Percentiles rank a stretch among this genome's conserved stretches.
Evolutionary conservation across 2,113 vertebrate species (phyloP).

Genomic region (Hyperopisus bebe): DNA sequence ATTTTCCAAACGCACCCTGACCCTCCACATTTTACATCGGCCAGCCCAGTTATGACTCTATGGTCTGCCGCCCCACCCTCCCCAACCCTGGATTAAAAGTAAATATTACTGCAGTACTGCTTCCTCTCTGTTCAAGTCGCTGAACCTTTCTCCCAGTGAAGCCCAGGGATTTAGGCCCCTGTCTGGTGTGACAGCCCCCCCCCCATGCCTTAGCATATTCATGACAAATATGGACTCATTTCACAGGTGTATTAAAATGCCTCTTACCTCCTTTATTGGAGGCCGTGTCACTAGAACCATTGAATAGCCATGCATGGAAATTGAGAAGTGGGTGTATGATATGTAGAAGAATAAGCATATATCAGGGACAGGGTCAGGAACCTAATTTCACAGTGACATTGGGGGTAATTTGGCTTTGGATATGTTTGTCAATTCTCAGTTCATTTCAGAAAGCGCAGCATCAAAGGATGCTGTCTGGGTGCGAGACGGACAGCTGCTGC

Average conservation of each 20-base stretch:
- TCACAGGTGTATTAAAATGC: slow-evolving; percentile 78
- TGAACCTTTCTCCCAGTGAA: slow-evolving; percentile 38
- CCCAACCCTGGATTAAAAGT: slow-evolving; percentile 32
- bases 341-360: slow-evolving; percentile 77
- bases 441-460: slow-evolving; percentile 77
- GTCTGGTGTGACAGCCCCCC: slow-evolving; percentile 69
- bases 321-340: slow-evolving; percentile 73
- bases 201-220: slow-evolving; percentile 68
- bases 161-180: slow-evolving; percentile 66
- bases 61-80: slow-evolving; percentile 11
- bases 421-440: slow-evolving; percentile 80
- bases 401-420: slow-evolving; percentile 76
- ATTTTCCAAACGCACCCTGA: slow-evolving; percentile 38
- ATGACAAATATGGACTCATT: slow-evolving; percentile 69
- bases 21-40: not conserved
- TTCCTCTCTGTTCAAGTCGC: slow-evolving; percentile 42
- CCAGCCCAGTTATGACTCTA: not conserved
- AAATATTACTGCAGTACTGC: slow-evolving; percentile 34
- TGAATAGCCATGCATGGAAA: slow-evolving; percentile 69
- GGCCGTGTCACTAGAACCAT: slow-evolving; percentile 69
- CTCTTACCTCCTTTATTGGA: slow-evolving; percentile 82
- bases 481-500: slow-evolving; percentile 73
- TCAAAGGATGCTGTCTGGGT: slow-evolving; percentile 67
- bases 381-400: slow-evolving; percentile 84
- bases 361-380: slow-evolving; percentile 77